phyloP scores from a whole-genome alignment of 2,113 vertebrate genomes.

The Etheostoma spectabile region DNA sequence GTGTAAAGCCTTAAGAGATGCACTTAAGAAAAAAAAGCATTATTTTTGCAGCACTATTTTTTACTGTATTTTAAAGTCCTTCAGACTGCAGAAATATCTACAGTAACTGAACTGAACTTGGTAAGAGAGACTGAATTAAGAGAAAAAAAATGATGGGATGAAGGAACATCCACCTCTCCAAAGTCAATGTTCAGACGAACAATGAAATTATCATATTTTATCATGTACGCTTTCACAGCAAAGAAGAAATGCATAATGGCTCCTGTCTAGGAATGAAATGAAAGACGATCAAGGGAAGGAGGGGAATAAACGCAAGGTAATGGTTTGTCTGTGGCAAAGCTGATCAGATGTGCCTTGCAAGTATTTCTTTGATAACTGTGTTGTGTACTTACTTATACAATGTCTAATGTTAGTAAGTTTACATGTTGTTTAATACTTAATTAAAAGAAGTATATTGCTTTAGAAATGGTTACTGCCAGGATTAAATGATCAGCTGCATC shows the following conservation, averaged over 20 bases:
- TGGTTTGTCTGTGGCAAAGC: background rate
- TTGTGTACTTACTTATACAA: background rate
- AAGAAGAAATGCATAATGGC: background rate
- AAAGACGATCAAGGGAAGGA: background rate
- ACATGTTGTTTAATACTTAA: background rate
- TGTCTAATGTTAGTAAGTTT: background rate
- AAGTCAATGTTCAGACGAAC: background rate
- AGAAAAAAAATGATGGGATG: background rate
- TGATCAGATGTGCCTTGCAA: slow-evolving; percentile 1
- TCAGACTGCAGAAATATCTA: background rate
- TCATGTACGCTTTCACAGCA: background rate
- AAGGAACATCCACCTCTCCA: background rate
- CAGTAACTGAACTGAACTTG: background rate
- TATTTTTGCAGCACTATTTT: background rate
- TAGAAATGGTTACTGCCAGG: background rate
- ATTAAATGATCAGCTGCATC: background rate
- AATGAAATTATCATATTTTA: slow-evolving; percentile 24
- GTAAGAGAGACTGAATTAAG: background rate
- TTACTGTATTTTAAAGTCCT: background rate
- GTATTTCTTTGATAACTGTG: background rate
- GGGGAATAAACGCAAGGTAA: background rate
- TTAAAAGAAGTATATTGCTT: background rate
- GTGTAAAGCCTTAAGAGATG: background rate
- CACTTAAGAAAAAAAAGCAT: background rate
- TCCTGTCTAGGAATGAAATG: background rate